These are phyloP conservation scores for Trididemnum clinides DNA, from an alignment of 23 tunicate species.

Conservation along the genomic window DNA sequence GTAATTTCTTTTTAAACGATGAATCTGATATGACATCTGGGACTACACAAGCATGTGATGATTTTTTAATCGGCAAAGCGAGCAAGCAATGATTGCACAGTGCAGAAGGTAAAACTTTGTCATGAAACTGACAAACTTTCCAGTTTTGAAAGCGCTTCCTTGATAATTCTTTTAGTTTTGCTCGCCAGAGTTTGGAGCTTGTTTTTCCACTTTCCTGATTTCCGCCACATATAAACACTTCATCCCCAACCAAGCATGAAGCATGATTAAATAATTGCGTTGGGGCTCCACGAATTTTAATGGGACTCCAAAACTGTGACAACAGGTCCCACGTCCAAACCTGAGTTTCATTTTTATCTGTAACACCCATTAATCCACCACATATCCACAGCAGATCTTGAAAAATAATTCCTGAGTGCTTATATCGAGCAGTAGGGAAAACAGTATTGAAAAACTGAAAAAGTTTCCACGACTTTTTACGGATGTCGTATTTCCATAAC, in stretches of 20 bases:
- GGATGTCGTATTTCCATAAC: conserved; percentile 69
- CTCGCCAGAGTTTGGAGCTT: conserved; percentile 58
- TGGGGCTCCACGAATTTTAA: conserved; percentile 71
- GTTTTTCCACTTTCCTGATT: conserved; percentile 56
- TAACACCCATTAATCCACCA: conserved; percentile 81
- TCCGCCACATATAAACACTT: conserved; percentile 83
- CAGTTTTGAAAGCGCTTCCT: conserved; percentile 20
- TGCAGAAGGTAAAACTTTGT: conserved; percentile 46
- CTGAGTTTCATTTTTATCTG: conserved; percentile 52
- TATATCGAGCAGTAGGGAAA: conserved; percentile 56
- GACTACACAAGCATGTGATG: not conserved
- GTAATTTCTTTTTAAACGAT: too few relatives aligned
- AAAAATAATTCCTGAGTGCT: conserved; percentile 66
- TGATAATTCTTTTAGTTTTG: not conserved
- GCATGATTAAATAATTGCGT: conserved; percentile 76
- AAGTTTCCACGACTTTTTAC: conserved; percentile 35
- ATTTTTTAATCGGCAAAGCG: not conserved
- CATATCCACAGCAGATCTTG: conserved; percentile 72
- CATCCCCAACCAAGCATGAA: conserved; percentile 29
- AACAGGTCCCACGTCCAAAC: conserved; percentile 62
- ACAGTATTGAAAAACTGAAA: not conserved
- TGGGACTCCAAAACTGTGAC: conserved; percentile 36
- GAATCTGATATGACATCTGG: not conserved
- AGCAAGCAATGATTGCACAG: conserved; percentile 46
- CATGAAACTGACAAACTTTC: conserved; percentile 34